A percentile compares a stretch with the other conserved stretches of the same genome.
Conservation (phyloP, 2,797 vertebrate genomes). For the Eupleurogrammus muticus region DNA sequence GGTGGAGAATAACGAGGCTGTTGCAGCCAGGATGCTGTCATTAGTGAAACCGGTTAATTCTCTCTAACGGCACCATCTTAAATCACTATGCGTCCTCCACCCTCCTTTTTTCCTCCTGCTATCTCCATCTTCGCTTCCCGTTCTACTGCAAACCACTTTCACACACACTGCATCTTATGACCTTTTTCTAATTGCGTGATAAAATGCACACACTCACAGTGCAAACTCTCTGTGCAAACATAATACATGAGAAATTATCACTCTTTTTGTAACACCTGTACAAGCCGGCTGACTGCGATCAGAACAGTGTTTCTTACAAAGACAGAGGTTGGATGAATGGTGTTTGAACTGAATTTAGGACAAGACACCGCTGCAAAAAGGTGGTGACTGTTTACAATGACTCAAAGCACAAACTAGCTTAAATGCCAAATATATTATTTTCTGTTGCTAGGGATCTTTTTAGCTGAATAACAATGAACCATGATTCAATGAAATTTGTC, state of each 20-base stretch:
- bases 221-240: not conserved
- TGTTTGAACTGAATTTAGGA: constrained; percentile 61
- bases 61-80: constrained; percentile 40
- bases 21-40: constrained; percentile 26
- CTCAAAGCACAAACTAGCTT: constrained; percentile 12
- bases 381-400: not conserved
- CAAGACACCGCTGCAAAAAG: not conserved
- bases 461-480: too few relatives aligned
- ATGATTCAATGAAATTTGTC: too few relatives aligned
- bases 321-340: constrained; percentile 17
- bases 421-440: not conserved
- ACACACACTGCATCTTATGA: not conserved
- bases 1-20: constrained; percentile 43
- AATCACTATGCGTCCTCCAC: constrained; percentile 32
- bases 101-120: not conserved
- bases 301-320: constrained; percentile 22
- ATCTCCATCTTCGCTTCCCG: not conserved
- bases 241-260: not conserved
- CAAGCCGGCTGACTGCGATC: constrained; percentile 19
- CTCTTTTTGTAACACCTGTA: constrained; percentile 14
- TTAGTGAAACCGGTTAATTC: constrained; percentile 53
- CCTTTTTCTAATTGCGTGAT: constrained; percentile 12
- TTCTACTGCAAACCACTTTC: not conserved
- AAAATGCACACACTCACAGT: not conserved
- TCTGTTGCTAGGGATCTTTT: too few relatives aligned